phyloP scores from a whole-genome alignment of 2,113 vertebrate species.

The Phasianus colchicus region DNA sequence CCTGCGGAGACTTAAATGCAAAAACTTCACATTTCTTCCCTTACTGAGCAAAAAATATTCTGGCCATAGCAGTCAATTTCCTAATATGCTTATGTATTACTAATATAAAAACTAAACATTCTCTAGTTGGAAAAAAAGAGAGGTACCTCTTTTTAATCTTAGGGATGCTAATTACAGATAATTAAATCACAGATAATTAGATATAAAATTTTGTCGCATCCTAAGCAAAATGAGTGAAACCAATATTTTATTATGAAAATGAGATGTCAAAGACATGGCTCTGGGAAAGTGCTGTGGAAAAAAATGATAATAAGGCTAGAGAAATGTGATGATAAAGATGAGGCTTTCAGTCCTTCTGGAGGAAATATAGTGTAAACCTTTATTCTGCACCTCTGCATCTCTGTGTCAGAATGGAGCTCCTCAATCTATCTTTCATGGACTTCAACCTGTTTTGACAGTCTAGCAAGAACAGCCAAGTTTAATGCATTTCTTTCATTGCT shows the following conservation, averaged over 20 bases:
- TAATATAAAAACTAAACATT: background rate
- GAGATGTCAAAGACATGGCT: background rate
- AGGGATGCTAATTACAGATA: background rate
- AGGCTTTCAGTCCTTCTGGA: background rate
- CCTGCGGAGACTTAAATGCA: background rate
- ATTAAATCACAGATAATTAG: background rate
- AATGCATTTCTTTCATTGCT: background rate
- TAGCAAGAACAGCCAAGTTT: background rate
- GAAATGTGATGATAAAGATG: background rate
- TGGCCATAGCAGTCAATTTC: background rate
- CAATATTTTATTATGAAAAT: background rate
- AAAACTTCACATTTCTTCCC: background rate
- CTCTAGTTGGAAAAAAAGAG: background rate
- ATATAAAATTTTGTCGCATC: background rate
- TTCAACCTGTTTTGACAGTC: background rate
- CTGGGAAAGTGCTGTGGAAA: background rate
- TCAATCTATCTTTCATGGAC: background rate
- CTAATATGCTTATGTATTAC: background rate
- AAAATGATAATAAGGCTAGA: rapidly evolving
- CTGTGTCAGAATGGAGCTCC: background rate
- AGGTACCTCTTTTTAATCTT: background rate
- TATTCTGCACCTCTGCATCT: background rate
- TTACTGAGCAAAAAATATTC: background rate
- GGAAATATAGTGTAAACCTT: background rate
- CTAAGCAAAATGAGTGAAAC: background rate